A percentile compares a stretch with the other conserved stretches of the same genome.
Conservation (phyloP, 2,113 vertebrate species). For the Onychostruthus taczanowskii region DNA sequence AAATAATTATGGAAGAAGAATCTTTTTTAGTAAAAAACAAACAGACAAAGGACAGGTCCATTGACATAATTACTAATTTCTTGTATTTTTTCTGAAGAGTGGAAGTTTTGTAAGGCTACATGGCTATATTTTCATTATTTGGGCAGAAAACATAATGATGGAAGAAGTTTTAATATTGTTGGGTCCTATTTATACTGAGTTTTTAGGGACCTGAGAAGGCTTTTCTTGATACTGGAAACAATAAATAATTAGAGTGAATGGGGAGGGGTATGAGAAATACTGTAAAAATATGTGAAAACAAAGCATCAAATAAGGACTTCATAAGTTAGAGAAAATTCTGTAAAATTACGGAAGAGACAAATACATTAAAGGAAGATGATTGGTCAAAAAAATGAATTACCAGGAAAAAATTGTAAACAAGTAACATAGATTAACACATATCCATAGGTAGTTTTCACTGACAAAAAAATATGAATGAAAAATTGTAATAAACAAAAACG, state of each 20-base stretch:
- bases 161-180: background rate
- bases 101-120: background rate
- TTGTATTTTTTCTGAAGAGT: background rate
- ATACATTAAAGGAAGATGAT: background rate
- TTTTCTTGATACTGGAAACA: background rate
- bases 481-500: background rate
- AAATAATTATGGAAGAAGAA: background rate
- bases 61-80: background rate
- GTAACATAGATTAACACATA: background rate
- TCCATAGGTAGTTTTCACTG: background rate
- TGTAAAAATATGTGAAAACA: background rate
- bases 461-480: background rate
- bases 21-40: background rate
- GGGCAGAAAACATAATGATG: background rate
- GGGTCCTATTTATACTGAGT: background rate
- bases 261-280: background rate
- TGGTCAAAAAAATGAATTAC: background rate
- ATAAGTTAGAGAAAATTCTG: background rate
- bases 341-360: background rate
- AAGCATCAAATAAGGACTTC: accelerated
- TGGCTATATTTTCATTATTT: background rate
- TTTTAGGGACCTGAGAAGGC: background rate
- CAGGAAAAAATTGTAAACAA: background rate
- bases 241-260: background rate
- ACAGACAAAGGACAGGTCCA: background rate